A percentile compares a stretch with the other conserved stretches of the same genome.
phyloP scores from a whole-genome alignment of 2,888 invertebrate species.

The Spilosoma lubricipeda region DNA sequence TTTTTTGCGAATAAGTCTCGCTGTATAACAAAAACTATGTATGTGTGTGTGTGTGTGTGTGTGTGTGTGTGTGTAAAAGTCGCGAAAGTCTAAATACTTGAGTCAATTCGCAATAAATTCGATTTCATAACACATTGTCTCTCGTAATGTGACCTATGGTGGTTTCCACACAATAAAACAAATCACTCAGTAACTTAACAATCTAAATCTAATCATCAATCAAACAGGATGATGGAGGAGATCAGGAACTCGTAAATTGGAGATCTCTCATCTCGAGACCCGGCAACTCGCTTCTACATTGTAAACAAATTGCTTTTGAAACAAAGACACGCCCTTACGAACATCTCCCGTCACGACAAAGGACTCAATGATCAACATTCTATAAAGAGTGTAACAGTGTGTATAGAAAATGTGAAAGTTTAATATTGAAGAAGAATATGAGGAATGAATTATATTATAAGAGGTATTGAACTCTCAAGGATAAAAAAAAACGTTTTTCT shows the following conservation, averaged over 20 bases:
- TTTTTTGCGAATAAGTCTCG: no score
- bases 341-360: constrained; percentile 52
- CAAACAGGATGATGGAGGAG: not conserved
- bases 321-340: constrained; percentile 58
- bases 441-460: constrained; percentile 42
- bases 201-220: not conserved
- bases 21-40: no score
- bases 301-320: constrained; percentile 61
- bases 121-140: not conserved
- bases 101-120: no score
- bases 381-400: constrained; percentile 44
- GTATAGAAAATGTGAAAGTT: constrained; percentile 41
- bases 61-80: no score
- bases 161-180: not conserved
- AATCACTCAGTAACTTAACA: not conserved
- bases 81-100: no score
- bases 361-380: constrained; percentile 48
- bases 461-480: constrained; percentile 47
- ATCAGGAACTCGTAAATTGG: not conserved
- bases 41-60: no score
- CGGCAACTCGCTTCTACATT: constrained; percentile 38
- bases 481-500: not conserved
- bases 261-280: constrained; percentile 14
- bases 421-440: constrained; percentile 36
- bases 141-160: not conserved